Conservation (phyloP, 2,797 vertebrate genomes). For the Anguilla pacifica region DNA sequence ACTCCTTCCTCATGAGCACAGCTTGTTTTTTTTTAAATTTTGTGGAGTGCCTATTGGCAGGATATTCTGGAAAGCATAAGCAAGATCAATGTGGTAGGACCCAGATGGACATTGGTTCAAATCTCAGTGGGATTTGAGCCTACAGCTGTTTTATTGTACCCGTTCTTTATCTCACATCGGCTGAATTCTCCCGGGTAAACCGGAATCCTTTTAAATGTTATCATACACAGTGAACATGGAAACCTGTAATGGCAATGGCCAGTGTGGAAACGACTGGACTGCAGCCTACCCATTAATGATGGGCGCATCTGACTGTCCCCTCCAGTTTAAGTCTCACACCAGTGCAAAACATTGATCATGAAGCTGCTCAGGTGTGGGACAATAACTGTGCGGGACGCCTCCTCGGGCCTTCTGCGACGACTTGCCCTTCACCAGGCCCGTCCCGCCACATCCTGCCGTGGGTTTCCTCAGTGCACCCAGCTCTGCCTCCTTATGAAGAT, state of each 20-base stretch:
- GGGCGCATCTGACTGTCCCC: slow-evolving; percentile 53
- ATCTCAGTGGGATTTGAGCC: background rate
- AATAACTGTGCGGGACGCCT: slow-evolving; percentile 71
- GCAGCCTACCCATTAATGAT: background rate
- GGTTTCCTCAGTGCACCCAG: background rate
- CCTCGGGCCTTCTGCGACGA: slow-evolving; percentile 38
- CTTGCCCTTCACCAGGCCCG: background rate
- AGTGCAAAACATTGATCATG: slow-evolving; percentile 82
- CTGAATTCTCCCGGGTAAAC: background rate
- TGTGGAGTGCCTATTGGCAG: background rate
- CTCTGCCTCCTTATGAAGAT: background rate
- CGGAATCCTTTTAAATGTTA: background rate
- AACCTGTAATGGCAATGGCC: background rate
- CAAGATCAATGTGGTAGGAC: slow-evolving; percentile 36
- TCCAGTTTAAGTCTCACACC: slow-evolving; percentile 86
- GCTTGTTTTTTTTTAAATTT: slow-evolving; percentile 7
- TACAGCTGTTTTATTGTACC: background rate
- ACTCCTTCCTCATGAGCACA: slow-evolving; percentile 53
- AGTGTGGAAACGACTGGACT: background rate
- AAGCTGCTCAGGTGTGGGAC: slow-evolving; percentile 85
- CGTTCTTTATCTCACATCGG: background rate
- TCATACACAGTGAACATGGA: background rate
- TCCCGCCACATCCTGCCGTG: background rate
- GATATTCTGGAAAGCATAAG: slow-evolving; percentile 27
- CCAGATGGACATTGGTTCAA: background rate